Base-by-base conservation (phyloP, 2,797 vertebrate genomes). In the Liasis olivaceus region DNA sequence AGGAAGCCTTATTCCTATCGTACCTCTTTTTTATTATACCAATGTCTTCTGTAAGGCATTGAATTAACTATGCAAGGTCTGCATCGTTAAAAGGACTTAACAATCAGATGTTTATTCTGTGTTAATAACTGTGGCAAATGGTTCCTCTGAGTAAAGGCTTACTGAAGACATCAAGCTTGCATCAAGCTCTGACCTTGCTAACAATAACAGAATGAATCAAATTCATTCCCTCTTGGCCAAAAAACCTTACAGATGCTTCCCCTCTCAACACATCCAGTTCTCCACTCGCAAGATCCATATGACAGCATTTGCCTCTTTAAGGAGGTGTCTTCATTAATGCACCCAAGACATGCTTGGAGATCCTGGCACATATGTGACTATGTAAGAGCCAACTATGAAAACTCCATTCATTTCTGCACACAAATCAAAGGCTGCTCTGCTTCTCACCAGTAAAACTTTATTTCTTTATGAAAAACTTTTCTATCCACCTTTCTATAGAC, bases 151-250 rank as follows among this genome's bases (percentile, higher is more conserved):
- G 69, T 69, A 59, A 85, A 51, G 54, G 81, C 59, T 64, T 81
- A 60, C n/a, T 56, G 69, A 90, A 81, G 66, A 58, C 12, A 24
- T 58, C 91, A 90, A 64, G 28, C 84, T 60, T 88, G 22, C 14
- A 36, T 64, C 60, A 36, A 81, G n/a, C 47, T 95, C 94, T 93
- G 90, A 63, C 95, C 93, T 90, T 92, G 89, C 63, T 77, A 84
- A 91, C 94, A 64, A 96, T 95, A 95, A 62, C 77, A 62, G 89
- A 54, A 90, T 85, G 93, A 93, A 81, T n/a, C 60, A 91, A 95
- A 95, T 96, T 88, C 93, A 95, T 94, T 93, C 92, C 94, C 86
- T 58, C 20, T 66, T 93, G 58, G 77, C 93, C 56, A 87, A 93
- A 94, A 89, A 6, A 24, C 92, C 93, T 64, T 89, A 87, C 93